Conservation (phyloP, 2,888 invertebrate genomes). For the Mythimna albipuncta region DNA sequence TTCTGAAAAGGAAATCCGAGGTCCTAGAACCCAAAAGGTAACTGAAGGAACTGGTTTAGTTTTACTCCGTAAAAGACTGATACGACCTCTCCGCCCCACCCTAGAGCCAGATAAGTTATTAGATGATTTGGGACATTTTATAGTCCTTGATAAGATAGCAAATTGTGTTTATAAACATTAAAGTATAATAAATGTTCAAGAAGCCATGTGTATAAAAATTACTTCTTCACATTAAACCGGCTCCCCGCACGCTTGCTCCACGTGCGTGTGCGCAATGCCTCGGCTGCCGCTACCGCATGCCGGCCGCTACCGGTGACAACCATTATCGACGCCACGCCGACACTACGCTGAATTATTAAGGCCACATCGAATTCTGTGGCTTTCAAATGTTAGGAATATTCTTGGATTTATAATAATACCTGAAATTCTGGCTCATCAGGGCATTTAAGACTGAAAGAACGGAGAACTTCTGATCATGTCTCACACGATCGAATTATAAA, state of each 20-base stretch:
- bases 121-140: too few relatives aligned
- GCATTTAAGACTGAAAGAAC: too few relatives aligned
- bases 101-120: too few relatives aligned
- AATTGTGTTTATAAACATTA: too few relatives aligned
- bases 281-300: slow-evolving; percentile 36
- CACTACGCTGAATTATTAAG: slow-evolving; percentile 58
- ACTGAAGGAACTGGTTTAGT: too few relatives aligned
- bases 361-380: slow-evolving; percentile 32
- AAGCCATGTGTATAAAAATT: slow-evolving; percentile 3
- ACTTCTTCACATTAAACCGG: slow-evolving; percentile 13
- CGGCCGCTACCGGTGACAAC: slow-evolving; percentile 64
- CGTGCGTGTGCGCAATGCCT: slow-evolving; percentile 51
- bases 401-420: neutral
- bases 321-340: slow-evolving; percentile 53
- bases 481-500: too few relatives aligned
- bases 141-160: neutral
- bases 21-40: too few relatives aligned
- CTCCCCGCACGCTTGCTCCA: neutral
- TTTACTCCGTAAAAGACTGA: too few relatives aligned
- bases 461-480: too few relatives aligned
- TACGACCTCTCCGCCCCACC: too few relatives aligned
- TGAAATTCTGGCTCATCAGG: neutral
- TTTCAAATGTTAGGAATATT: slow-evolving; percentile 19
- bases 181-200: too few relatives aligned
- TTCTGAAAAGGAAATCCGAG: too few relatives aligned